Conservation (phyloP, 2,113 vertebrate genomes). For the Candoia aspera region DNA sequence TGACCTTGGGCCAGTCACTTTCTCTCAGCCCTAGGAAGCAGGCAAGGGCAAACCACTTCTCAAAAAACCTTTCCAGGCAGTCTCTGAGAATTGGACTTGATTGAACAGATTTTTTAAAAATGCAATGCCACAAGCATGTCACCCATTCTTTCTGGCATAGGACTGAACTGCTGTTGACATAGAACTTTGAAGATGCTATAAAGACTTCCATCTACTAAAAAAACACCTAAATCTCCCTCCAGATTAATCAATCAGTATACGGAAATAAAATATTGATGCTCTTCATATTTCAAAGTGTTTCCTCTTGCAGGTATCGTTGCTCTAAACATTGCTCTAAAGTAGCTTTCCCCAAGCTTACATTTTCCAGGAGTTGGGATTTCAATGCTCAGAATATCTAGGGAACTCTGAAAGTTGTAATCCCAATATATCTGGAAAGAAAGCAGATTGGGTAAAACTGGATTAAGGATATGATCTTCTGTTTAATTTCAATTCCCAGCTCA, state of each 20-base stretch:
- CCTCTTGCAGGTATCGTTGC: too few relatives aligned
- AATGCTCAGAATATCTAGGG: too few relatives aligned
- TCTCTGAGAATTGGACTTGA: too few relatives aligned
- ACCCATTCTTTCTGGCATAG: background rate
- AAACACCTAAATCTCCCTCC: too few relatives aligned
- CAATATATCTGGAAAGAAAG: background rate
- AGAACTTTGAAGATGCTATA: background rate
- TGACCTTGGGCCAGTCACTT: too few relatives aligned
- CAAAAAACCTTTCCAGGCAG: too few relatives aligned
- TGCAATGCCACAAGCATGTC: background rate
- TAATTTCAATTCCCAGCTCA: background rate
- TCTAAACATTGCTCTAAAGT: too few relatives aligned
- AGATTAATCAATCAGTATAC: background rate
- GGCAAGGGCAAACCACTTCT: too few relatives aligned
- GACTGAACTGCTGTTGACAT: background rate
- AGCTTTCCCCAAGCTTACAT: background rate
- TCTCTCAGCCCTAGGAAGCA: too few relatives aligned
- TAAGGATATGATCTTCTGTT: too few relatives aligned
- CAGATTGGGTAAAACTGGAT: background rate
- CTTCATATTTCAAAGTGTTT: background rate
- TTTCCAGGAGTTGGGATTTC: background rate
- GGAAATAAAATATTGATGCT: background rate
- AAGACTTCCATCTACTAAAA: too few relatives aligned
- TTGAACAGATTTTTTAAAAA: too few relatives aligned
- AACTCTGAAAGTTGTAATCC: background rate